phyloP scores from a whole-genome alignment of 2,797 vertebrate species.

The Acipenser transmontanus region DNA sequence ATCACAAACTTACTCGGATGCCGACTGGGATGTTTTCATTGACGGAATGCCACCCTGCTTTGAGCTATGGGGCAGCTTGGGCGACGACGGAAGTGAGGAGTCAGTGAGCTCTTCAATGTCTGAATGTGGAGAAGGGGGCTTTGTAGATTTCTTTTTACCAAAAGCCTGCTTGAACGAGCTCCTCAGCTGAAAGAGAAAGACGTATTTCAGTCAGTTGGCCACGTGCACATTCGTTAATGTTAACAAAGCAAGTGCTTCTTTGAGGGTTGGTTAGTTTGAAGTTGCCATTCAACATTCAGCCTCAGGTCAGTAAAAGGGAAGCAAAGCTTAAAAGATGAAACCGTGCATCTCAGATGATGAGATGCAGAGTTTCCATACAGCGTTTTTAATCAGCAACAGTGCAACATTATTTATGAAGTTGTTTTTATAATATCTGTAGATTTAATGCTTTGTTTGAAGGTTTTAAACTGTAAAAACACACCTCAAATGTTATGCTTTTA shows the following conservation, averaged over 20 bases:
- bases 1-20: slow-evolving; percentile 78
- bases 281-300: slow-evolving; percentile 60
- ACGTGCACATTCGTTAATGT: slow-evolving; percentile 18
- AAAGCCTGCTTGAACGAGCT: slow-evolving; percentile 99
- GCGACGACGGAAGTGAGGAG: slow-evolving; percentile 82
- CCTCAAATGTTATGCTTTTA: no score
- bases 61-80: slow-evolving; percentile 77
- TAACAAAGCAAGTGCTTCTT: slow-evolving; percentile 28
- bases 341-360: no score
- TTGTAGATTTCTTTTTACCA: slow-evolving; percentile 92
- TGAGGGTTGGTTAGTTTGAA: slow-evolving; percentile 55
- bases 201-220: slow-evolving; percentile 20
- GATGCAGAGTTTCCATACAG: no score
- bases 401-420: no score
- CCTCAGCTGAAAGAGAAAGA: slow-evolving; percentile 72
- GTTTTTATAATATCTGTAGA: no score
- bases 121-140: slow-evolving; percentile 85
- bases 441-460: no score
- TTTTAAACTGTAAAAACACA: no score
- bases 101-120: slow-evolving; percentile 93
- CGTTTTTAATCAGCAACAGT: no score
- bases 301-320: slow-evolving; percentile 61
- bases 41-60: slow-evolving; percentile 62
- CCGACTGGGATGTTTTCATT: slow-evolving; percentile 81
- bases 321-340: slow-evolving; percentile 44